These are phyloP conservation scores for Campylomormyrus numenius DNA, from an alignment of 2,113 vertebrate species.

Conservation along the genomic window DNA sequence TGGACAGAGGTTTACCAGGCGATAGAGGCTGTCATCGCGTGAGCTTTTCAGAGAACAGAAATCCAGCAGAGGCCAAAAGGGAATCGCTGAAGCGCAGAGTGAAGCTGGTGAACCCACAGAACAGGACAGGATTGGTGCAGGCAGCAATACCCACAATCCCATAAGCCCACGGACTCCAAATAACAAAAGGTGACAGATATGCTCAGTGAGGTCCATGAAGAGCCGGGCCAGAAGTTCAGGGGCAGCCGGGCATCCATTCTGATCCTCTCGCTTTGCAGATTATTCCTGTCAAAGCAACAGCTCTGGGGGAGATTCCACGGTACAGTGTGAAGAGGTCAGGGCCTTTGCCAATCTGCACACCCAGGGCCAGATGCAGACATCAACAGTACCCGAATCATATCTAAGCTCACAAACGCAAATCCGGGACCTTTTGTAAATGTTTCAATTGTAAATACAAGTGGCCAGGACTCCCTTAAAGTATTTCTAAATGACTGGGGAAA, in stretches of 20 bases:
- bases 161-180: neutral
- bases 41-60: neutral
- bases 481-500: neutral
- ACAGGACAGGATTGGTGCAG: neutral
- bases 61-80: neutral
- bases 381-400: neutral
- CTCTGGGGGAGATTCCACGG: neutral
- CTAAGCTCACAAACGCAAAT: neutral
- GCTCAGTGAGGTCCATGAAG: neutral
- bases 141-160: neutral
- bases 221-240: neutral
- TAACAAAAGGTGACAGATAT: neutral
- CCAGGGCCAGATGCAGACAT: too few relatives aligned
- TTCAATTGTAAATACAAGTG: neutral
- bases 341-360: too few relatives aligned
- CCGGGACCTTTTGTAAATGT: neutral
- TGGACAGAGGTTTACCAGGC: neutral
- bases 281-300: neutral
- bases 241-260: neutral
- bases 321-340: neutral
- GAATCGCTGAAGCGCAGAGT: neutral
- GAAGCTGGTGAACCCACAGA: neutral
- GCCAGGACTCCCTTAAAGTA: neutral
- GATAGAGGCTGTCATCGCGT: neutral
- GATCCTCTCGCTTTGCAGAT: neutral